phyloP scores from a whole-genome alignment of 2,113 vertebrate species.

The Notarius quadriscutis region DNA sequence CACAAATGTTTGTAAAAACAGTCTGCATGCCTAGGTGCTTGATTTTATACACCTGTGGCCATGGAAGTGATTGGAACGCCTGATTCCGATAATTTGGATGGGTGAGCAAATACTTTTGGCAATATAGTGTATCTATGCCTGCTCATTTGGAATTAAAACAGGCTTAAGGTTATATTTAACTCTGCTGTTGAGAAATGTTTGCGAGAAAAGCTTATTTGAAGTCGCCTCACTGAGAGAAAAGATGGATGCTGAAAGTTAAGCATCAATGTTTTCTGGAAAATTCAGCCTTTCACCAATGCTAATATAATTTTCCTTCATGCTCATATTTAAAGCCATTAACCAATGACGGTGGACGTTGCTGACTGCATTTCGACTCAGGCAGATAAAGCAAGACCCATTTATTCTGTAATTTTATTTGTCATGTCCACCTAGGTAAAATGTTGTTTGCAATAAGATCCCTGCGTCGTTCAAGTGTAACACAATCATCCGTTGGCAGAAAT shows the following conservation, averaged over 20 bases:
- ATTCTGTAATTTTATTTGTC: slow-evolving; percentile 64
- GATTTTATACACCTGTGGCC: too few species aligned
- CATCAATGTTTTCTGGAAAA: slow-evolving; percentile 37
- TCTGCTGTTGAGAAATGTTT: neutral
- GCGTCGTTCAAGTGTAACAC: neutral
- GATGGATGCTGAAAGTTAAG: slow-evolving; percentile 6
- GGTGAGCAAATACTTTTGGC: too few species aligned
- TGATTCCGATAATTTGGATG: too few species aligned
- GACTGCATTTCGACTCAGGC: slow-evolving; percentile 55
- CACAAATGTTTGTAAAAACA: too few species aligned
- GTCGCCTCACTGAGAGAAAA: neutral
- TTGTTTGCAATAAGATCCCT: slow-evolving; percentile 48
- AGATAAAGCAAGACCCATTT: slow-evolving; percentile 55
- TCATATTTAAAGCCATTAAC: slow-evolving; percentile 55
- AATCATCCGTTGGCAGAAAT: slow-evolving; percentile 22
- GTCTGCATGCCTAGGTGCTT: too few species aligned
- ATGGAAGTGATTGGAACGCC: too few species aligned
- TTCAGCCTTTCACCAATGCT: slow-evolving; percentile 62
- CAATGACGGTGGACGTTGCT: slow-evolving; percentile 55
- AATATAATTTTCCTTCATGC: slow-evolving; percentile 61
- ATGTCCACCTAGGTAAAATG: slow-evolving; percentile 54
- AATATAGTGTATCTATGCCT: too few species aligned
- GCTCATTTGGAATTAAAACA: neutral
- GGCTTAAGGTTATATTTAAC: slow-evolving; percentile 4
- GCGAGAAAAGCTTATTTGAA: neutral